Evolutionary conservation across 2,113 vertebrate species (phyloP), one percentile per base, ranked within the genome.

Genomic region (Jacana jacana): DNA sequence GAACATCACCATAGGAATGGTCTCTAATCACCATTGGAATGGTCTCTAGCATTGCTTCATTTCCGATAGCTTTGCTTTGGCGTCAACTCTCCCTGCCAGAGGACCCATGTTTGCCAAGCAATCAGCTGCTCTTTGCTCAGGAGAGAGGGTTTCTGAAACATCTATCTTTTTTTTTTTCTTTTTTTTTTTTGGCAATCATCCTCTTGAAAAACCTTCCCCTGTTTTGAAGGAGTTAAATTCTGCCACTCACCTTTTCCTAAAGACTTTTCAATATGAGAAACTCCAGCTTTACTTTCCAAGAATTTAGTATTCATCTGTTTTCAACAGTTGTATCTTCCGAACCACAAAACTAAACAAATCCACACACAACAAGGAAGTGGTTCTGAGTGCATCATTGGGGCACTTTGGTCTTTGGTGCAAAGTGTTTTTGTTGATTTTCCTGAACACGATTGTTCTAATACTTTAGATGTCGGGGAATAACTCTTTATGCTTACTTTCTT

Each of bases 31-130:
- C 71, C 80, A 30, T 16, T 72, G 94, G 93, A 85, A 82, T 73
- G 89, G 35, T 65, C 57, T 89, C 54, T 37, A 58, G 77, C 68
- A 40, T 63, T 66, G 73, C 52, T 85, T 97, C 94, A 82, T 86
- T 97, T 97, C 92, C 91, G 96, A 82, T 75, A 88, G 94, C 82
- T 79, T 91, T 80, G 94, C 82, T 79, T 91, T 80, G 42, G 77
- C 13, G 9, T 81, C 81, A 54, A 87, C 46, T 27, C 11, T 83
- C 51, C 73, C 51, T 91, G 24, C 55, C 51, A 31, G 70, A 91
- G 64, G 35, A 66, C 5, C 22, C 28, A 33, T 46, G 23, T 81
- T 66, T 72, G 44, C 90, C 58, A 54, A 54, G 49, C 39, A 25
- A 9, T 52, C 69, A 57, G 20, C 51, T 46, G 17, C 78, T 39